Percentiles rank a stretch among this genome's conserved stretches.
Conservation (phyloP, 2,797 vertebrate genomes). For the Chiroxiphia lanceolata region DNA sequence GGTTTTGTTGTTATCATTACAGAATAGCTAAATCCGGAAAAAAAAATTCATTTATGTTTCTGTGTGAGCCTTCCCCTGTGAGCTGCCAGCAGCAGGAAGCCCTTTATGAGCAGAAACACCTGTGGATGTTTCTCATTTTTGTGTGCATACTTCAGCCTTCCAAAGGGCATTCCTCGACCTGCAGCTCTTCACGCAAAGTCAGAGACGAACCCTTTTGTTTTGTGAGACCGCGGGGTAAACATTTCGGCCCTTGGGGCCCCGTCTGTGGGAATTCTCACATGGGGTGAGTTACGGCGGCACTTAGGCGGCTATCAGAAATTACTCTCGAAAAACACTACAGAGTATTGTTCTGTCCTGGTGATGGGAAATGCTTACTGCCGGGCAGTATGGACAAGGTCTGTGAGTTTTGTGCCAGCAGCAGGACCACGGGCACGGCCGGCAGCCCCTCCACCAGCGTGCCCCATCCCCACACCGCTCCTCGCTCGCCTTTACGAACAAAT, state of each 20-base stretch:
- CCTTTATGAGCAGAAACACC: slow-evolving; percentile 43
- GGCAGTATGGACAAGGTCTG: fast-evolving
- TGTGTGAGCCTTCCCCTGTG: background rate
- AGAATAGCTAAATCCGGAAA: background rate
- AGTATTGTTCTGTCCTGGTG: background rate
- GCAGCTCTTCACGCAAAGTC: background rate
- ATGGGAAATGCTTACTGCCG: no score
- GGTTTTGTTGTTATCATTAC: background rate
- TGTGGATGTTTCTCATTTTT: slow-evolving; percentile 57
- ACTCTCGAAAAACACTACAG: background rate
- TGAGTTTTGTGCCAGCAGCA: background rate
- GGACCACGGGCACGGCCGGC: background rate
- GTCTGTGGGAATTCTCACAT: background rate
- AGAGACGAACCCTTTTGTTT: background rate
- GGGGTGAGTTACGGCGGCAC: no score
- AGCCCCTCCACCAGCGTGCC: background rate
- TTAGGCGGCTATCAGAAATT: background rate
- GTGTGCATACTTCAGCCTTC: background rate
- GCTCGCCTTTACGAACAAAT: background rate
- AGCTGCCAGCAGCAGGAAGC: background rate
- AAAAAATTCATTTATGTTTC: background rate
- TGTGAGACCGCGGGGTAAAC: background rate
- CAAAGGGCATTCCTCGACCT: background rate
- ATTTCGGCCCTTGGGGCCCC: background rate
- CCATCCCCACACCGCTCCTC: background rate